Evolutionary conservation across 2,888 invertebrate species (phyloP).

Genomic region (Cryptophagus acutangulus): DNA sequence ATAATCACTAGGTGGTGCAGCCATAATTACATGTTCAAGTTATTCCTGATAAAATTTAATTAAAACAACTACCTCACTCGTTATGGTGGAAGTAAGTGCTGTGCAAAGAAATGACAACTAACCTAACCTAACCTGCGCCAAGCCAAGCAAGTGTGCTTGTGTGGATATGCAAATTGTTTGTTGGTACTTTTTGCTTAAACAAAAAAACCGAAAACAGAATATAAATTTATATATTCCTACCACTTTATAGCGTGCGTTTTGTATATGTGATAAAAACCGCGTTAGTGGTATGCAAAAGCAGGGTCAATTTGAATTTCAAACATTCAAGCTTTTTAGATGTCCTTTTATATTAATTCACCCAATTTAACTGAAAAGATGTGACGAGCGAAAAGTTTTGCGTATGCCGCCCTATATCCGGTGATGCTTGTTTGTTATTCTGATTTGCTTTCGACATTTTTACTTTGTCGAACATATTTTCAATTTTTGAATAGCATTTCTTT

Average conservation of each 20-base stretch:
- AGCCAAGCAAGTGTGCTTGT: too few relatives aligned
- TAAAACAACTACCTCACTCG: too few relatives aligned
- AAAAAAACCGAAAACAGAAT: not conserved
- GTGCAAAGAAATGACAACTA: too few relatives aligned
- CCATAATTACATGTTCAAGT: not conserved
- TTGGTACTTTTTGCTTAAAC: not conserved
- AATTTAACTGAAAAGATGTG: constrained; percentile 17
- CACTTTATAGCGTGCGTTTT: constrained; percentile 1
- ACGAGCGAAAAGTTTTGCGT: constrained; percentile 11
- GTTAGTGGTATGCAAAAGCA: constrained; percentile 18
- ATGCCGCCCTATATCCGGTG: not conserved
- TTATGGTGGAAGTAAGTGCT: too few relatives aligned
- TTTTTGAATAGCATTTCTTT: constrained; percentile 1
- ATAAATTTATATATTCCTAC: not conserved
- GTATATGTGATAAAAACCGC: constrained; percentile 12
- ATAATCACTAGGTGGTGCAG: constrained; percentile 1
- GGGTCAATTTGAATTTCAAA: constrained; percentile 20
- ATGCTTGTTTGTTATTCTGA: constrained; percentile 13
- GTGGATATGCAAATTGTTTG: too few relatives aligned
- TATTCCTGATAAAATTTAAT: not conserved
- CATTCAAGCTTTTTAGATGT: constrained; percentile 17
- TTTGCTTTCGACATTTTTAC: constrained; percentile 9
- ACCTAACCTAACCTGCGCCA: too few relatives aligned
- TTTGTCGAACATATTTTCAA: constrained; percentile 7
- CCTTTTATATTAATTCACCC: constrained; percentile 18